Conservation (phyloP, 1,140 invertebrate species). For the Tribolium castaneum region DNA sequence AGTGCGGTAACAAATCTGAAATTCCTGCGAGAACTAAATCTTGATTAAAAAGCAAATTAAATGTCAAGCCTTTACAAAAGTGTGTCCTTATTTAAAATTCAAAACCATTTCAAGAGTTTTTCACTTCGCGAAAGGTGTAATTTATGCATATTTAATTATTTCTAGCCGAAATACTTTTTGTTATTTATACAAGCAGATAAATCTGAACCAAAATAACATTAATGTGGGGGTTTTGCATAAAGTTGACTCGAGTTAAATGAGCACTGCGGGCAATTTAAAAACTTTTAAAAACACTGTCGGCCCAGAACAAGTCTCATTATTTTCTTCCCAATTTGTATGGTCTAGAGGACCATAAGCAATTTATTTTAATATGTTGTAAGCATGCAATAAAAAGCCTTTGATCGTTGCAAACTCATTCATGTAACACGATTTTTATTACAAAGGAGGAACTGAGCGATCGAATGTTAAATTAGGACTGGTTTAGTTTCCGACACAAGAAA, state of each 20-base stretch:
- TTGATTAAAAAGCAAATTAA: slow-evolving; percentile 22
- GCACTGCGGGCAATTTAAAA: neutral
- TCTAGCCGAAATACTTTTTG: neutral
- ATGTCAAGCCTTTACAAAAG: slow-evolving; percentile 10
- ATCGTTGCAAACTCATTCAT: neutral
- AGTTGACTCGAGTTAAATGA: too few relatives aligned
- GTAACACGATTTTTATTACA: neutral
- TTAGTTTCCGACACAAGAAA: too few relatives aligned
- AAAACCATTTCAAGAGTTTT: neutral
- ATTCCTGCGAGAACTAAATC: neutral
- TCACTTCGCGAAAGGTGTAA: neutral
- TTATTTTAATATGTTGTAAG: slow-evolving; percentile 5
- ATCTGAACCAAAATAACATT: neutral
- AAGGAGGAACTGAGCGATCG: neutral
- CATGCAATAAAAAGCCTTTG: slow-evolving; percentile 9
- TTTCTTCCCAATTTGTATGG: neutral
- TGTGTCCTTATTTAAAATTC: neutral
- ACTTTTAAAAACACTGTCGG: neutral
- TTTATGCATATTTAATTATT: neutral
- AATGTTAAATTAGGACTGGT: too few relatives aligned
- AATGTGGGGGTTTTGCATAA: neutral
- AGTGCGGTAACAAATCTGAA: neutral
- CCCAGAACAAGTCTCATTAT: neutral
- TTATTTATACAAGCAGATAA: neutral
- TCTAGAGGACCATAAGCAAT: neutral